Conservation (phyloP, 1,140 invertebrate species). For the Listronotus oregonensis region DNA sequence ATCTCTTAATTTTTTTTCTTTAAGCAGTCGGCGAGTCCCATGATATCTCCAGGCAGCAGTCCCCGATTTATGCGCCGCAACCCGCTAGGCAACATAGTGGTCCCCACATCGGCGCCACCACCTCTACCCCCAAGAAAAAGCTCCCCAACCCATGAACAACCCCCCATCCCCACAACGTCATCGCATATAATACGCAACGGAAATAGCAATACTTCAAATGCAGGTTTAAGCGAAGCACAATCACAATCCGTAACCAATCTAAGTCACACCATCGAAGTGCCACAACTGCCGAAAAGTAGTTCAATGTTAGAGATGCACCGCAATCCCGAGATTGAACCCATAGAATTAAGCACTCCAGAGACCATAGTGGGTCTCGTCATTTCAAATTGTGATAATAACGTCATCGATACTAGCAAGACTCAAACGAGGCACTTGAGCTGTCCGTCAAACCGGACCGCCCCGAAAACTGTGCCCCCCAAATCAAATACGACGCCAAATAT, state of each 20-base stretch:
- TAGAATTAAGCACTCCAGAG: conserved; percentile 63
- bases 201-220: conserved; percentile 6
- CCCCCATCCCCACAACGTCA: conserved; percentile 44
- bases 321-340: conserved; percentile 22
- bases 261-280: conserved; percentile 43
- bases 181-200: conserved; percentile 30
- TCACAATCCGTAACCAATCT: conserved; percentile 47
- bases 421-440: conserved; percentile 51
- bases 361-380: conserved; percentile 70
- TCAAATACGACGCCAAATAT: conserved; percentile 55
- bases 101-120: conserved; percentile 44
- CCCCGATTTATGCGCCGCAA: conserved; percentile 57
- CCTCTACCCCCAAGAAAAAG: conserved; percentile 52
- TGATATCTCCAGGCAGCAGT: conserved; percentile 63
- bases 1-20: conserved; percentile 24
- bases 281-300: conserved; percentile 50
- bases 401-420: conserved; percentile 45
- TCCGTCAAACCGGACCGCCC: conserved; percentile 45
- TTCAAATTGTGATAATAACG: conserved; percentile 56
- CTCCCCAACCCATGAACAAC: conserved; percentile 52
- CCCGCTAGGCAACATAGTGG: conserved; percentile 45
- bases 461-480: conserved; percentile 47
- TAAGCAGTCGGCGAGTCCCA: conserved; percentile 59
- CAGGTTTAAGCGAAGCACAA: conserved; percentile 45
- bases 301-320: conserved; percentile 52